Percentiles rank a stretch among this genome's conserved stretches.
Evolutionary conservation across 2,113 vertebrate species (phyloP).

Genomic region (Hypomesus transpacificus): DNA sequence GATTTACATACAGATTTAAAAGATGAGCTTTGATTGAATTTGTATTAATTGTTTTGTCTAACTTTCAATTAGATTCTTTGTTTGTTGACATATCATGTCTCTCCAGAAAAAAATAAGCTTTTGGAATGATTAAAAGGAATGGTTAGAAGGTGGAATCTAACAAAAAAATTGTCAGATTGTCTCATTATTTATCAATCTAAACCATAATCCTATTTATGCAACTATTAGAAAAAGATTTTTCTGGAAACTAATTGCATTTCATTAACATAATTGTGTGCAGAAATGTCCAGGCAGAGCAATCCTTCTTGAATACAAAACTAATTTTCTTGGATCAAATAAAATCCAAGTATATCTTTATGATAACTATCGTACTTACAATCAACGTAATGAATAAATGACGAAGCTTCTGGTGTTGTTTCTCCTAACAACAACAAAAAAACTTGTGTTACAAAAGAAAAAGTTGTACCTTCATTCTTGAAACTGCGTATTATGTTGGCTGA

Average conservation of each 20-base stretch:
- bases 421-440: neutral
- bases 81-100: neutral
- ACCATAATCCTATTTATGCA: too few species aligned
- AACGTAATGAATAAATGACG: too few species aligned
- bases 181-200: neutral
- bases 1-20: neutral
- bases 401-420: too few species aligned
- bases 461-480: constrained; percentile 95
- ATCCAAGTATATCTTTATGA: neutral
- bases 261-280: too few species aligned
- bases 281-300: neutral
- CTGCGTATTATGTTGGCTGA: constrained; percentile 88
- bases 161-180: neutral
- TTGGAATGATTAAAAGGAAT: neutral
- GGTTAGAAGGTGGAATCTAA: neutral
- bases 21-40: neutral
- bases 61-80: constrained; percentile 2
- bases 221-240: too few species aligned
- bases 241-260: too few species aligned
- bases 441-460: neutral
- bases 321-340: neutral
- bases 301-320: neutral
- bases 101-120: neutral
- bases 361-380: too few species aligned
- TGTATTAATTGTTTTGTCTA: too few species aligned